These are phyloP conservation scores for Lepidothrix coronata DNA, from an alignment of 2,113 vertebrate species.

Conservation along the genomic window DNA sequence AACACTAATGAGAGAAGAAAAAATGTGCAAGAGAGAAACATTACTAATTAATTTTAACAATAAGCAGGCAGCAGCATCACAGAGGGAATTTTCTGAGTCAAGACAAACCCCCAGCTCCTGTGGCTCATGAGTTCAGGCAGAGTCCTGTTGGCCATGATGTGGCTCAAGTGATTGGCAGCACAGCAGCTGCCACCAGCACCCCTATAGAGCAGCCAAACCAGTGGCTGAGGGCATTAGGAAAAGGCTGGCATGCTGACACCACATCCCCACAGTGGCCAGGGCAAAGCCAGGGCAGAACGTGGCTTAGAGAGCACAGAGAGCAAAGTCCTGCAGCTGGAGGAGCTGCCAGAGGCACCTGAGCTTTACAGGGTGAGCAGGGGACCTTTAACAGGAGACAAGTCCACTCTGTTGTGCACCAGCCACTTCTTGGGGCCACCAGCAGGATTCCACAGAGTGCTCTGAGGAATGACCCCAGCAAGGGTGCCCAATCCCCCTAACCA, in stretches of 20 bases:
- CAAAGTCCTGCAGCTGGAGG: background rate
- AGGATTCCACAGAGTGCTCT: background rate
- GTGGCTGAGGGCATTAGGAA: accelerated
- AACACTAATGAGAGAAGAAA: background rate
- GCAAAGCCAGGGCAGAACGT: background rate
- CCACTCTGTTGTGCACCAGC: accelerated
- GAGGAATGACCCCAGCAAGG: background rate
- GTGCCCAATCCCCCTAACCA: accelerated
- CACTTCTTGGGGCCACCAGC: background rate
- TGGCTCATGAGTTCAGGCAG: background rate
- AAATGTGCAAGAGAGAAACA: background rate
- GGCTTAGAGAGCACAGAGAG: background rate
- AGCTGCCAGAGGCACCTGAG: background rate
- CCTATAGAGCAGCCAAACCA: accelerated
- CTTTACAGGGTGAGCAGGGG: accelerated
- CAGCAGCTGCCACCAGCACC: background rate
- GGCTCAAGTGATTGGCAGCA: background rate
- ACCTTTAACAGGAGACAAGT: accelerated
- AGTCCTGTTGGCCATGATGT: background rate
- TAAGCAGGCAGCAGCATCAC: background rate
- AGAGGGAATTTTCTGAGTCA: background rate
- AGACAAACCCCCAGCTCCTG: background rate
- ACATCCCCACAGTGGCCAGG: accelerated
- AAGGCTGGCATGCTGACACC: accelerated
- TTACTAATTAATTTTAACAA: background rate